These are phyloP conservation scores for Trichogramma evanescens DNA, from an alignment of 2,888 invertebrate species.

Conservation along the genomic window DNA sequence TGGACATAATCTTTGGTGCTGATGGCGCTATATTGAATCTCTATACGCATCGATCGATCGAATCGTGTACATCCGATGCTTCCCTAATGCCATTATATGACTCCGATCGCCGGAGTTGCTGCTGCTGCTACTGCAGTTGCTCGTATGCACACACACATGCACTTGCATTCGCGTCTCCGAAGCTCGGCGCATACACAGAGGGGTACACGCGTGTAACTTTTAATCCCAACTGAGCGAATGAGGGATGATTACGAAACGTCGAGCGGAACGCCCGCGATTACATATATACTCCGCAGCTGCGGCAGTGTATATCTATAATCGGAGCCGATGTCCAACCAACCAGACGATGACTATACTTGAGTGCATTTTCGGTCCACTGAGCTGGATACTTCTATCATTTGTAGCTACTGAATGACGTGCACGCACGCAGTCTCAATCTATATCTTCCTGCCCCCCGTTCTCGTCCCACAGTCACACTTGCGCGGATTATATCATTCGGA, in stretches of 20 bases:
- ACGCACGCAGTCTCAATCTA: background rate
- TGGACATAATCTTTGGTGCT: conserved; percentile 34
- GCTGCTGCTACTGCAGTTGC: background rate
- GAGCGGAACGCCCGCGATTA: conserved; percentile 28
- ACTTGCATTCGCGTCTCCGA: background rate
- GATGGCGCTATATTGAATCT: conserved; percentile 23
- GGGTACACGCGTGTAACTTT: conserved; percentile 21
- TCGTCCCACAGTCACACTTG: background rate
- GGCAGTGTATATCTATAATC: conserved; percentile 23
- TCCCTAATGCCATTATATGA: conserved; percentile 31
- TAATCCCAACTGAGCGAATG: background rate
- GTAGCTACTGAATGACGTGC: background rate
- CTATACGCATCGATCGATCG: background rate
- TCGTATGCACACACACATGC: background rate
- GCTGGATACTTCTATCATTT: conserved; percentile 4
- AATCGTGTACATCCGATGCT: background rate
- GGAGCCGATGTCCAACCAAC: conserved; percentile 30
- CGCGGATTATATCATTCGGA: background rate
- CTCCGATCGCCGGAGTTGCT: conserved; percentile 8
- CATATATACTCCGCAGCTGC: too few relatives aligned
- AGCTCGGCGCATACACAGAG: conserved; percentile 25
- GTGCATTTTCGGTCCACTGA: conserved; percentile 18
- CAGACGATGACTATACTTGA: conserved; percentile 21
- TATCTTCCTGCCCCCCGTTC: too few relatives aligned
- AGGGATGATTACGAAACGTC: conserved; percentile 33